phyloP scores from a whole-genome alignment of 2,797 vertebrate genomes.

The Selene dorsalis region DNA sequence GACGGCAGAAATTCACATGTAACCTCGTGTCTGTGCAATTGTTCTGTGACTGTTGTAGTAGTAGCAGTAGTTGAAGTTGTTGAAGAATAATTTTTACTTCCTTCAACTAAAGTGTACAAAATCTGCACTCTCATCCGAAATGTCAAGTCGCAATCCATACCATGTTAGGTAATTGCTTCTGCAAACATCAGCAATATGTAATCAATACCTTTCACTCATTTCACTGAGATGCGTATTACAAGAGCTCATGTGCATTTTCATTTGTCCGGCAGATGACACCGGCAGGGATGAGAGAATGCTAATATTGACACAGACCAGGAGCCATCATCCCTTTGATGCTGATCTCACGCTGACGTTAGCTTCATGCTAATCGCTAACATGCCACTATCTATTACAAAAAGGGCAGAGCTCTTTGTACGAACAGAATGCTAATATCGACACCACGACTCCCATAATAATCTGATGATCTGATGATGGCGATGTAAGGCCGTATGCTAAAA shows the following conservation, averaged over 20 bases:
- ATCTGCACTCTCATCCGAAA: constrained; percentile 53
- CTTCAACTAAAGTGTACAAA: constrained; percentile 13
- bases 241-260: constrained; percentile 56
- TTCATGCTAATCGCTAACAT: constrained; percentile 41
- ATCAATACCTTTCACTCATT: constrained; percentile 73
- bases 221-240: constrained; percentile 56
- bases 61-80: neutral
- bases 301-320: constrained; percentile 65
- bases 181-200: constrained; percentile 63
- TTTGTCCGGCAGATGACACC: constrained; percentile 53
- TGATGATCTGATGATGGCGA: neutral
- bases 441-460: neutral
- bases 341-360: constrained; percentile 53
- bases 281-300: constrained; percentile 52
- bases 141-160: constrained; percentile 46
- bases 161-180: constrained; percentile 67
- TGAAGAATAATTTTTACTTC: constrained; percentile 1
- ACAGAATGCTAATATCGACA: constrained; percentile 29
- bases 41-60: neutral
- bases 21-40: neutral
- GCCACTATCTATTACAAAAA: constrained; percentile 32
- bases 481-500: neutral
- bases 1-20: neutral
- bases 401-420: constrained; percentile 1
- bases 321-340: constrained; percentile 44